Conservation (phyloP, 2,888 invertebrate species). For the Gibbula magus region DNA sequence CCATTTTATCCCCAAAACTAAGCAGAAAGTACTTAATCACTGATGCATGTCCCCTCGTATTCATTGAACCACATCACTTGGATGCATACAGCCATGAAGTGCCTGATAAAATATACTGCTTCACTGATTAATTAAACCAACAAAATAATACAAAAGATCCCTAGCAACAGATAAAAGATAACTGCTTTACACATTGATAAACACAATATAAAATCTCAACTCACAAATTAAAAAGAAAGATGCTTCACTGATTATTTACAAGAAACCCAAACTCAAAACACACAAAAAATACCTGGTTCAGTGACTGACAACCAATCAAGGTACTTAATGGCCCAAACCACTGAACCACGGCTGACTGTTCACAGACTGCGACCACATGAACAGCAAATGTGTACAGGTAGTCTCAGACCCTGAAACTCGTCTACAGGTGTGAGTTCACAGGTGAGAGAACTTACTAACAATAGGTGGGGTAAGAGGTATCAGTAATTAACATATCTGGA, state of each 20-base stretch:
- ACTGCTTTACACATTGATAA: background rate
- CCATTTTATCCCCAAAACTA: no score
- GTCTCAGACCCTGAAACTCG: no score
- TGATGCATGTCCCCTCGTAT: background rate
- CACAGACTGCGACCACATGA: no score
- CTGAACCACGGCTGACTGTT: no score
- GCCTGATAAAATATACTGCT: background rate
- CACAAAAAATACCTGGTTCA: background rate
- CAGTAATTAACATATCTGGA: no score
- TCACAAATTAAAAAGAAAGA: background rate
- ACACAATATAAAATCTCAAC: background rate
- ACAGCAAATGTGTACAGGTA: no score
- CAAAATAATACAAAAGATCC: no score
- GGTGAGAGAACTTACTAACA: no score
- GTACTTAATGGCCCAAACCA: no score
- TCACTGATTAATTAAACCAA: background rate
- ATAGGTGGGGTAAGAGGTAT: no score
- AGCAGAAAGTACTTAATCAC: no score
- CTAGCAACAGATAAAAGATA: background rate
- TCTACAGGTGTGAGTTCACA: no score
- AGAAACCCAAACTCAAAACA: background rate
- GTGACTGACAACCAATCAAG: background rate
- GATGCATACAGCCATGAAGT: background rate
- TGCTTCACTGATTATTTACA: background rate
- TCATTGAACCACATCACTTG: background rate